These are phyloP conservation scores for Rattus rattus DNA, from an alignment of 2,113 vertebrate genomes.

Conservation along the genomic window DNA sequence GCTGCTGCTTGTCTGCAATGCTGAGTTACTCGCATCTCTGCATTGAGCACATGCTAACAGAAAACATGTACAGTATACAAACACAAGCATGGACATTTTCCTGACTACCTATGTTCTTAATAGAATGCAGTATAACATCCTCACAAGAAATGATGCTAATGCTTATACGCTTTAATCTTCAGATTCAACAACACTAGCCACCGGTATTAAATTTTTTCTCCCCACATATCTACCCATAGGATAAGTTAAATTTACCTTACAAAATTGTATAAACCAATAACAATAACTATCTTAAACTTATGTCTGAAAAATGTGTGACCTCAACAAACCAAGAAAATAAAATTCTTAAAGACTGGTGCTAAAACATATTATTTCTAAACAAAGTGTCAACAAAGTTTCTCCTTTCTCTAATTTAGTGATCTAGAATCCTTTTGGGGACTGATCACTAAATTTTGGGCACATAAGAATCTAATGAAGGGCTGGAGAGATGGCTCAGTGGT, in stretches of 20 bases:
- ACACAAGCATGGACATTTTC: background rate
- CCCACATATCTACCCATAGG: background rate
- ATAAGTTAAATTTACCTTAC: background rate
- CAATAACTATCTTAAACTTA: background rate
- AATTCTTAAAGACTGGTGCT: background rate
- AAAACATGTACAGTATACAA: background rate
- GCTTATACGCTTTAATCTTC: constrained; percentile 17
- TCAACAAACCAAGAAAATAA: background rate
- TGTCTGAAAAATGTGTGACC: background rate
- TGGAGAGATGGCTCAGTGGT: too few relatives aligned
- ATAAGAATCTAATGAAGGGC: background rate
- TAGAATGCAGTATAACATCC: background rate
- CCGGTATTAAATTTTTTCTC: background rate
- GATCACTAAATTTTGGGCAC: background rate
- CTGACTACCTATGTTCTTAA: background rate
- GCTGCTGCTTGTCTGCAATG: background rate
- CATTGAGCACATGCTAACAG: background rate
- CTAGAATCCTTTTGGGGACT: background rate
- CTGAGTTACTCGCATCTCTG: background rate
- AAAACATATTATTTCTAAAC: constrained; percentile 32
- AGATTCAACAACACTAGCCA: constrained; percentile 11
- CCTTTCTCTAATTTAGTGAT: background rate
- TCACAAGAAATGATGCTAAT: background rate
- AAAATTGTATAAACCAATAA: constrained; percentile 20
- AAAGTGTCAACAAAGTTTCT: constrained; percentile 11